phyloP scores from a whole-genome alignment of 2,888 invertebrate genomes.

The Alitta virens region DNA sequence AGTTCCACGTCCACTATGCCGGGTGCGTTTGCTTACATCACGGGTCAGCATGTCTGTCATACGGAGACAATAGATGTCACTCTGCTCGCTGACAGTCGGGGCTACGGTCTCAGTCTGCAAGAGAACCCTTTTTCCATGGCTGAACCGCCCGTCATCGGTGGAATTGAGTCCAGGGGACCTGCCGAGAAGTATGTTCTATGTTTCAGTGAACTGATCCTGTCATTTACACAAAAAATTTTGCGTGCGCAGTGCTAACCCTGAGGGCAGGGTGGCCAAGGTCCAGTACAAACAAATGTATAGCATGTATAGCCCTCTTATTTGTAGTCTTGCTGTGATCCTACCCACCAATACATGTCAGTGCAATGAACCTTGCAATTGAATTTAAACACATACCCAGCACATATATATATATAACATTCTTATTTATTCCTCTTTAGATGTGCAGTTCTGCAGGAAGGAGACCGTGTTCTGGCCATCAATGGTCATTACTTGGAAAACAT shows the following conservation, averaged over 20 bases:
- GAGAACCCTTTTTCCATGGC: constrained; percentile 46
- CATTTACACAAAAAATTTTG: too few relatives aligned
- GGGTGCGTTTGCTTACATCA: constrained; percentile 8
- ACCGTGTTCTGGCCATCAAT: constrained; percentile 81
- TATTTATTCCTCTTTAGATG: constrained; percentile 33
- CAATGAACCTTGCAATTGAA: neutral
- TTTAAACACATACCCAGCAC: too few relatives aligned
- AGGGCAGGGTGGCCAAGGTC: too few relatives aligned
- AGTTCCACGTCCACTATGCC: neutral
- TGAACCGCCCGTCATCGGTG: constrained; percentile 59
- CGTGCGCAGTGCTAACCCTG: too few relatives aligned
- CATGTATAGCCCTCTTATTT: too few relatives aligned
- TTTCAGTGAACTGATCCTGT: neutral
- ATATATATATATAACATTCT: too few relatives aligned
- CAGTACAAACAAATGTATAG: too few relatives aligned
- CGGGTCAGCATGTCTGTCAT: constrained; percentile 58
- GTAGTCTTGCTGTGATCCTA: too few relatives aligned
- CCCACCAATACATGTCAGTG: too few relatives aligned
- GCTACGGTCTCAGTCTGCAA: constrained; percentile 62
- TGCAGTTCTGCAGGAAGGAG: constrained; percentile 64
- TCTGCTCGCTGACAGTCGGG: constrained; percentile 59
- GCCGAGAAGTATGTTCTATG: constrained; percentile 62
- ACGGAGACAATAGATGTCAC: constrained; percentile 61
- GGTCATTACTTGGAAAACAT: constrained; percentile 65
- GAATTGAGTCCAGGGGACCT: constrained; percentile 62